Evolutionary conservation across 2,888 invertebrate species (phyloP).

Genomic region (Mantis religiosa): DNA sequence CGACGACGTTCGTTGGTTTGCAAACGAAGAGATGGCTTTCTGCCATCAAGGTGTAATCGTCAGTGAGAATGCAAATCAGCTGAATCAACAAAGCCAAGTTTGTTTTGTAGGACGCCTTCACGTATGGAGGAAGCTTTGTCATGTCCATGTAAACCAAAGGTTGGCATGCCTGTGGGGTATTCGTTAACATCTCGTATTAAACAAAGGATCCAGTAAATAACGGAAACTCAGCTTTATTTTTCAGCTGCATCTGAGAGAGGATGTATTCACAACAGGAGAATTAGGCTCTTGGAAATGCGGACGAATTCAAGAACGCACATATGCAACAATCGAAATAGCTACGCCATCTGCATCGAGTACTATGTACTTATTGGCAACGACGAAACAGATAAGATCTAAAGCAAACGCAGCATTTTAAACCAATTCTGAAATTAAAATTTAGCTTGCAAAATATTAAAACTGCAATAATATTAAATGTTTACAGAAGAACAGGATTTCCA

Average conservation of each 20-base stretch:
- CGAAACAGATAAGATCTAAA: too few relatives aligned
- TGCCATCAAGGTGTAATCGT: neutral
- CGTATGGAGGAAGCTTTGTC: neutral
- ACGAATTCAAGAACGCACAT: too few relatives aligned
- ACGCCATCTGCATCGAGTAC: too few relatives aligned
- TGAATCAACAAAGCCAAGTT: neutral
- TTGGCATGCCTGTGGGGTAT: neutral
- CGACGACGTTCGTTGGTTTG: neutral
- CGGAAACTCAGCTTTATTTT: neutral
- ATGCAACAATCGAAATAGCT: too few relatives aligned
- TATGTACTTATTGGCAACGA: too few relatives aligned
- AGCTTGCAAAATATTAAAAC: too few relatives aligned
- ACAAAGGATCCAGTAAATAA: neutral
- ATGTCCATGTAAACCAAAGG: neutral
- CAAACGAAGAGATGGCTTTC: neutral
- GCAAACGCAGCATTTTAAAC: too few relatives aligned
- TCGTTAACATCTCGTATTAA: neutral
- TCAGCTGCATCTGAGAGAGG: neutral
- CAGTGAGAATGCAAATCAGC: neutral
- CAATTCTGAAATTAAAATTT: too few relatives aligned
- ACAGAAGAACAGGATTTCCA: too few relatives aligned
- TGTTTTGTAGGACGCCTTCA: neutral
- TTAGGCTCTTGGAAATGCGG: neutral
- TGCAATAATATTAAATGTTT: too few relatives aligned
- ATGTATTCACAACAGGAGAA: neutral